These are phyloP conservation scores for Morpho deidamia DNA, from an alignment of 2,888 invertebrate species.

Conservation along the genomic window DNA sequence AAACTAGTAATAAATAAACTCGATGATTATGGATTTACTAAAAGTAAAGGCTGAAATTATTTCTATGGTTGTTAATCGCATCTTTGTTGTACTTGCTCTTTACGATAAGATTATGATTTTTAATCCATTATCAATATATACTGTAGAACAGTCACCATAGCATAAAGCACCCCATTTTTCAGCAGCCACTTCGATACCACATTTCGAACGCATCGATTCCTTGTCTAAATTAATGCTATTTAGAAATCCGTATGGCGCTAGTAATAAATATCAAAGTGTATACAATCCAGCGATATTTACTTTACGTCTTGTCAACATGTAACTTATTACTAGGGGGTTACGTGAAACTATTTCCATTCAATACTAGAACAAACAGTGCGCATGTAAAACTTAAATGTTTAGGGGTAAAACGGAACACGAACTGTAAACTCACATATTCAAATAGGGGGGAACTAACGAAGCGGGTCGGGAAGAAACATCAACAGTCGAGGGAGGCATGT, in stretches of 20 bases:
- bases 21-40: too few species aligned
- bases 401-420: constrained; percentile 49
- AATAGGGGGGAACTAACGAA: constrained; percentile 73
- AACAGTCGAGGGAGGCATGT: constrained; percentile 27
- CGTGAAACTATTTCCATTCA: constrained; percentile 39
- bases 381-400: constrained; percentile 61
- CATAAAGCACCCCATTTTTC: too few species aligned
- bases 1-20: too few species aligned
- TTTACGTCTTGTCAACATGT: constrained; percentile 8
- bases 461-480: constrained; percentile 53
- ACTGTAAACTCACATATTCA: constrained; percentile 71
- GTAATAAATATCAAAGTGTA: background rate
- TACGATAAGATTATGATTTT: too few species aligned
- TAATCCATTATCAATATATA: too few species aligned
- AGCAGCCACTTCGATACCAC: too few species aligned
- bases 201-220: too few species aligned
- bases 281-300: constrained; percentile 1
- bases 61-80: too few species aligned
- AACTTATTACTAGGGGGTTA: constrained; percentile 18
- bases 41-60: too few species aligned
- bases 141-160: too few species aligned
- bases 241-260: background rate
- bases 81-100: too few species aligned
- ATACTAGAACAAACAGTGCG: constrained; percentile 38
- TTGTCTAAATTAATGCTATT: background rate